phyloP scores from a whole-genome alignment of 2,888 invertebrate genomes.

The Mystacides longicornis region DNA sequence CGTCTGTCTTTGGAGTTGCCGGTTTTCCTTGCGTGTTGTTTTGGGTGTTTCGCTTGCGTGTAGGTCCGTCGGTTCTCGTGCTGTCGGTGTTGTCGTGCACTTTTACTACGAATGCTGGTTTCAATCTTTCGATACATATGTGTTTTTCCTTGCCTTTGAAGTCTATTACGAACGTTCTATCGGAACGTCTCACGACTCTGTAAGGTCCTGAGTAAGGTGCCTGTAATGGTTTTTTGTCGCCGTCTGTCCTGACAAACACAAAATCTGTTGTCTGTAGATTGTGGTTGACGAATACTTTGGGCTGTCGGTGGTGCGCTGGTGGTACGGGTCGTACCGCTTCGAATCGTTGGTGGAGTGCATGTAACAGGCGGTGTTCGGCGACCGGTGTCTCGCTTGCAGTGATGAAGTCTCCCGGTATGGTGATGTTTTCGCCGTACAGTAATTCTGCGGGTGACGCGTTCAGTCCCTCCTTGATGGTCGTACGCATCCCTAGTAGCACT shows the following conservation, averaged over 20 bases:
- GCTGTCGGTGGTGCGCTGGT: background rate
- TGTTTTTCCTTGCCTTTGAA: constrained; percentile 4
- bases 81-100: too few species aligned
- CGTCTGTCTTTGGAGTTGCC: too few species aligned
- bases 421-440: constrained; percentile 26
- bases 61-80: too few species aligned
- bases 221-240: background rate
- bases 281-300: background rate
- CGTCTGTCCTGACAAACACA: background rate
- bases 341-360: background rate
- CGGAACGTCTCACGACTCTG: background rate
- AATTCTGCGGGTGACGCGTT: constrained; percentile 28
- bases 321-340: background rate
- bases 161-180: background rate
- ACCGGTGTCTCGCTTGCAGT: constrained; percentile 6
- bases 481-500: constrained; percentile 30
- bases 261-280: background rate
- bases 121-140: background rate
- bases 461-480: constrained; percentile 24
- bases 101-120: too few species aligned
- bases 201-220: background rate
- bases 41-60: too few species aligned
- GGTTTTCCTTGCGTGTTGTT: too few species aligned
- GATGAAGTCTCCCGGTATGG: constrained; percentile 27
- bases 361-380: background rate